Evolutionary conservation across 2,113 vertebrate species (phyloP), one percentile per base, ranked within the genome.

Genomic region (Cebus imitator): DNA sequence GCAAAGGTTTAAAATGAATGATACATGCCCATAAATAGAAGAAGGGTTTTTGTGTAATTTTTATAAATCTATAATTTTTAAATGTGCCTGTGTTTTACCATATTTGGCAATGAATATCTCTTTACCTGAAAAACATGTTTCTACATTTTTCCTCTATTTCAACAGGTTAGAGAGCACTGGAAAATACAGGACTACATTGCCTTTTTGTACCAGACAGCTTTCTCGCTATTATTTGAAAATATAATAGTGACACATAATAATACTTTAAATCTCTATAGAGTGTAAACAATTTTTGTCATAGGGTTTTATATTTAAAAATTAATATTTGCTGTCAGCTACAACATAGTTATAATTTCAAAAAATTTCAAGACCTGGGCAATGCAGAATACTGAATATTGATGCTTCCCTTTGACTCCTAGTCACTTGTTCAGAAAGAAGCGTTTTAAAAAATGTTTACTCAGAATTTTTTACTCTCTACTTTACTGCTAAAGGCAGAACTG

Each of bases 391-490:
- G 55, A 87, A 40, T 11, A 18, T 13, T 8, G 14, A 79, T 14
- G 25, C 4, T 52, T 57, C 20, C 9, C n/a, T 8, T 3, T 82
- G 37, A 86, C 11, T 52, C 2, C 0, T 16, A 8, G 4, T 68
- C 55, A 43, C 30, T 83, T 55, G 40, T 85, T 86, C 72, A 85
- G 11, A 94, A 57, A 82, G 6, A 95, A 93, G 32, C 8, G 35
- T 64, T 93, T 87, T 94, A 52, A 10, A 50, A 94, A 94, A 80
- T 66, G 43, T 90, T 97, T 80, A 70, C 70, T 86, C 25, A 87
- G 45, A 75, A 18, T 32, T 43, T 93, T 27, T 58, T 18, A 27
- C 55, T 16, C 16, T 72, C 7, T 37, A 9, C 5, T 57, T 91
- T 27, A 21, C 48, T 45, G 32, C 57, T 35, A 73, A 91, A 79